Evolutionary conservation across 2,888 invertebrate genomes (phyloP).

Genomic region (Calliopum simillimum): DNA sequence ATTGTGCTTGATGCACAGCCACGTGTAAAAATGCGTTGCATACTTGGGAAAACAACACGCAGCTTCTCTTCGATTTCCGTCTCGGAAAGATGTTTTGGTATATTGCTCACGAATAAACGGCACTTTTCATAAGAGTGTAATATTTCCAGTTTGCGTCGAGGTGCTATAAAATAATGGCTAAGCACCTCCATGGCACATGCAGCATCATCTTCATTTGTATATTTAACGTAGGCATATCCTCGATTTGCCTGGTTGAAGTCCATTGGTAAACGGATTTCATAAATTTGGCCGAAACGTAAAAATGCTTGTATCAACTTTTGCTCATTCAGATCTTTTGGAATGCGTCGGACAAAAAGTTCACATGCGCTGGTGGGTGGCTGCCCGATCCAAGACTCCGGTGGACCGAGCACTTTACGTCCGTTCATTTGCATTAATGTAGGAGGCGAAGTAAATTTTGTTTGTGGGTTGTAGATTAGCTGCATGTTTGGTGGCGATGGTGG

Average conservation of each 20-base stretch:
- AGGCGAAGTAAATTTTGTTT: not conserved
- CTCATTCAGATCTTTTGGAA: conserved; percentile 53
- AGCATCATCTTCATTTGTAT: conserved; percentile 55
- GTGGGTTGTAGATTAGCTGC: conserved; percentile 1
- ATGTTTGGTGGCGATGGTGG: too few relatives aligned
- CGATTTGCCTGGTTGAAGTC: conserved; percentile 56
- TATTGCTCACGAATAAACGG: conserved; percentile 57
- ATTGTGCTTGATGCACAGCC: conserved; percentile 20
- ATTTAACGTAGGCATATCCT: conserved; percentile 57
- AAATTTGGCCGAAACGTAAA: conserved; percentile 56
- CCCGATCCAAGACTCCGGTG: conserved; percentile 54
- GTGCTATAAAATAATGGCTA: conserved; percentile 51
- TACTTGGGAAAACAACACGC: conserved; percentile 50
- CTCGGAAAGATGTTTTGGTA: conserved; percentile 53
- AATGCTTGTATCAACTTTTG: conserved; percentile 52
- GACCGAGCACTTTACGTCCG: conserved; percentile 54
- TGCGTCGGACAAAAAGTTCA: conserved; percentile 55
- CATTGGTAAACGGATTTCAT: conserved; percentile 57
- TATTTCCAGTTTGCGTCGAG: conserved; percentile 52
- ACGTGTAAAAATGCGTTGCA: conserved; percentile 50
- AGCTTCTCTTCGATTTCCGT: conserved; percentile 51
- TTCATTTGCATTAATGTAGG: conserved; percentile 54
- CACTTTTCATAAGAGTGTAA: conserved; percentile 56
- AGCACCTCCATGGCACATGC: conserved; percentile 55
- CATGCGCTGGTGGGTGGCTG: conserved; percentile 54